Conservation (phyloP, 2,797 vertebrate species). For the Sparus aurata region DNA sequence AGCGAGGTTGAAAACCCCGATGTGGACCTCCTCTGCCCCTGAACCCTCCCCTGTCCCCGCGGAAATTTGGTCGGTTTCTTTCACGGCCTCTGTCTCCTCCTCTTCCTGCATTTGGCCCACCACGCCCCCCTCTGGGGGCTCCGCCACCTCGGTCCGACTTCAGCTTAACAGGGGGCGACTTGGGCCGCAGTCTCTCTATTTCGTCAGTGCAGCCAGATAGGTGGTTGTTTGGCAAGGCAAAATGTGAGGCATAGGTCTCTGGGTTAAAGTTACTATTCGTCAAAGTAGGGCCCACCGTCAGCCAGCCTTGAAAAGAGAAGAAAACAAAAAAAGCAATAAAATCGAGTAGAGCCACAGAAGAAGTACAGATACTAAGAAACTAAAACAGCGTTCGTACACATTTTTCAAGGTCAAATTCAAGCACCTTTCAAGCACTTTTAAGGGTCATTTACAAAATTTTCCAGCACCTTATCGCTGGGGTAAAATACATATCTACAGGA, state of each 20-base stretch:
- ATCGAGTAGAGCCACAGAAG: not conserved
- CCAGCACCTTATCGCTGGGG: too few relatives aligned
- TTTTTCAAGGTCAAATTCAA: too few relatives aligned
- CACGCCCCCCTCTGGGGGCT: conserved; percentile 91
- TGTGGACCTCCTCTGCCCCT: conserved; percentile 93
- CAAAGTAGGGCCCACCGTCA: conserved; percentile 96
- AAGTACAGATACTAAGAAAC: not conserved
- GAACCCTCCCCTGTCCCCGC: conserved; percentile 95
- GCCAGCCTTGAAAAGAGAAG: conserved; percentile 90
- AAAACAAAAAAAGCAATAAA: not conserved
- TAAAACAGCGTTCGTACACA: too few relatives aligned
- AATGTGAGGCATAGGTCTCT: conserved; percentile 92
- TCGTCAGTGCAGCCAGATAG: conserved; percentile 96
- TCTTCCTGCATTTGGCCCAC: conserved; percentile 91
- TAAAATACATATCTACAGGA: too few relatives aligned
- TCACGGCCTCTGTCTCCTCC: conserved; percentile 94
- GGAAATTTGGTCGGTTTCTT: conserved; percentile 94
- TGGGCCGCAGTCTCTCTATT: conserved; percentile 96
- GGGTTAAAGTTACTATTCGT: conserved; percentile 99
- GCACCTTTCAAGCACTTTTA: too few relatives aligned
- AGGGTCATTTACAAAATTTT: too few relatives aligned
- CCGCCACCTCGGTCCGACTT: conserved; percentile 94
- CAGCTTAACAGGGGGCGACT: conserved; percentile 93
- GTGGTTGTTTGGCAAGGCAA: conserved; percentile 89
- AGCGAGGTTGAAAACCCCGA: conserved; percentile 93